Evolutionary conservation across 1,140 invertebrate genomes (phyloP).

Genomic region (Drosophila eugracilis): DNA sequence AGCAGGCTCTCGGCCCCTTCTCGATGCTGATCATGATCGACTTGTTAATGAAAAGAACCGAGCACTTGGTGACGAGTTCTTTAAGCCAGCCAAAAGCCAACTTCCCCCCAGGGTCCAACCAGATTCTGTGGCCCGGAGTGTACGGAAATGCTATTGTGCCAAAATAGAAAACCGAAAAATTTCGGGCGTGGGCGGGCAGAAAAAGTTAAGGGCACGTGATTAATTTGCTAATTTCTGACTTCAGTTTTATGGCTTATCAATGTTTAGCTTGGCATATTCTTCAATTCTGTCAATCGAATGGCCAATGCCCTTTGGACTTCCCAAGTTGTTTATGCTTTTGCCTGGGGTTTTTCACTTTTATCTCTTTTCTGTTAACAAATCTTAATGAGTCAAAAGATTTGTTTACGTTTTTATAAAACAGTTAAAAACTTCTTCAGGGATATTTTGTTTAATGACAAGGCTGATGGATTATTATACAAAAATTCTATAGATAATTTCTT

Average conservation of each 20-base stretch:
- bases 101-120: slow-evolving; percentile 31
- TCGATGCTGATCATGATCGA: slow-evolving; percentile 74
- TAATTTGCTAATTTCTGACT: slow-evolving; percentile 42
- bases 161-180: slow-evolving; percentile 58
- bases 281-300: slow-evolving; percentile 13
- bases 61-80: slow-evolving; percentile 57
- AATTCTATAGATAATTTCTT: no score
- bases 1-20: slow-evolving; percentile 53
- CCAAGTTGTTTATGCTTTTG: no score
- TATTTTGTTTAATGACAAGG: slow-evolving; percentile 19
- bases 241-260: slow-evolving; percentile 57
- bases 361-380: slow-evolving; percentile 7
- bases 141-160: slow-evolving; percentile 60
- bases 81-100: slow-evolving; percentile 26
- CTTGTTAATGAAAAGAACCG: slow-evolving; percentile 74
- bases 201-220: slow-evolving; percentile 41
- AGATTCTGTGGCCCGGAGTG: slow-evolving; percentile 35
- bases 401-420: background rate
- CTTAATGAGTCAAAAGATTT: slow-evolving; percentile 22
- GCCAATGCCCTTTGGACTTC: slow-evolving; percentile 24
- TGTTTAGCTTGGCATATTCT: slow-evolving; percentile 37
- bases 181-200: slow-evolving; percentile 46
- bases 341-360: slow-evolving; percentile 4
- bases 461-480: background rate
- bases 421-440: slow-evolving; percentile 2